These are phyloP conservation scores for Holothuria leucospilota DNA, from an alignment of 53 echinoderm and acorn worm genomes.

Conservation along the genomic window DNA sequence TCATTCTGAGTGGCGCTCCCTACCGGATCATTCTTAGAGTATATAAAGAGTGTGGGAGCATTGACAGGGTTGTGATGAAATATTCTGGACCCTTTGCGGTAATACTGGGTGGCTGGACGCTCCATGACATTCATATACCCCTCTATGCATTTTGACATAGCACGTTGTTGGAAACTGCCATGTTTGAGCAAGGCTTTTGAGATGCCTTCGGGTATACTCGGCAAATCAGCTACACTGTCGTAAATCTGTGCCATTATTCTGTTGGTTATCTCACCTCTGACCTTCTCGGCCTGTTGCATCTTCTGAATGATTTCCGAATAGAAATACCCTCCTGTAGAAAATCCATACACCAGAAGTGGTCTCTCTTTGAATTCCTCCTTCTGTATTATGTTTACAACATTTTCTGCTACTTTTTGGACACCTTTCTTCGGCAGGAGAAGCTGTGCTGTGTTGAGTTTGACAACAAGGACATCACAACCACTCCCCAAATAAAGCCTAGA, in stretches of 20 bases:
- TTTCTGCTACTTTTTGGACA: slow-evolving; percentile 79
- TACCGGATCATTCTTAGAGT: slow-evolving; percentile 85
- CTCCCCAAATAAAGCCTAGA: slow-evolving; percentile 71
- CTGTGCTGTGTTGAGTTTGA: slow-evolving; percentile 72
- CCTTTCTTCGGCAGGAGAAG: slow-evolving; percentile 74
- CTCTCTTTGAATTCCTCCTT: slow-evolving; percentile 63
- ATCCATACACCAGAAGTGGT: slow-evolving; percentile 79
- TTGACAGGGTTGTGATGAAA: slow-evolving; percentile 82
- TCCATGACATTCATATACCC: slow-evolving; percentile 65
- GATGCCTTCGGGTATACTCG: slow-evolving; percentile 68
- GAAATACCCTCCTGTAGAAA: slow-evolving; percentile 91
- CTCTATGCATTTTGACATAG: slow-evolving; percentile 63
- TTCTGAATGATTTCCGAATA: slow-evolving; percentile 81
- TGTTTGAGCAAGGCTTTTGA: slow-evolving; percentile 59
- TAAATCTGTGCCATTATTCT: slow-evolving; percentile 91
- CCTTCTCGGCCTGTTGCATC: slow-evolving; percentile 70
- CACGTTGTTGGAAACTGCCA: slow-evolving; percentile 53
- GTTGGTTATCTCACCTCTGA: slow-evolving; percentile 65
- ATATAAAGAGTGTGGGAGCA: slow-evolving; percentile 86
- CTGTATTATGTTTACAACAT: slow-evolving; percentile 82
- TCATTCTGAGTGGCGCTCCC: slow-evolving; percentile 67
- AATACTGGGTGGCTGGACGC: slow-evolving; percentile 66
- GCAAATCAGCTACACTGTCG: slow-evolving; percentile 86
- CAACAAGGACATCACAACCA: slow-evolving; percentile 84
- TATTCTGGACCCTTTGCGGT: slow-evolving; percentile 62